These are phyloP conservation scores for Dryoscopus gambensis DNA, from an alignment of 2,113 vertebrate species.

Conservation along the genomic window DNA sequence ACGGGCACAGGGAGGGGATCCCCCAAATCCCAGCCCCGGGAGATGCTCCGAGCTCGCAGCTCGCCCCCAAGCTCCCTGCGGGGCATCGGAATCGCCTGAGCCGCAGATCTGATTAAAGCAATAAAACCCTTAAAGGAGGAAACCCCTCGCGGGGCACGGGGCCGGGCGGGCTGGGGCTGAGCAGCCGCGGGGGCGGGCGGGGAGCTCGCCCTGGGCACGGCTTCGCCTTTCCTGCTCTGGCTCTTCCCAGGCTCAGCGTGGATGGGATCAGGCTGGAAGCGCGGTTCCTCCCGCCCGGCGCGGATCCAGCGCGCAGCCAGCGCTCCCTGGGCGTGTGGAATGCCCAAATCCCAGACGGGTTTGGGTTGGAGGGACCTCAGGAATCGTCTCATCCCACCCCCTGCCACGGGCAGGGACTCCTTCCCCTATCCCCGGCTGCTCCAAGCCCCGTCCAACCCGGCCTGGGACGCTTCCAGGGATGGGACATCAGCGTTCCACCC, in stretches of 20 bases:
- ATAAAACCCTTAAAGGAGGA: not conserved
- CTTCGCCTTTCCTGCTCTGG: not conserved
- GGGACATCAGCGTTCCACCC: not conserved
- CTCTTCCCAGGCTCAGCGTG: not conserved
- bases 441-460: fast-evolving
- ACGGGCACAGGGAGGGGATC: fast-evolving
- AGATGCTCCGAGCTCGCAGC: not conserved
- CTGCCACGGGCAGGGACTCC: not conserved
- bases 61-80: not conserved
- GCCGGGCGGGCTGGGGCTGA: not conserved
- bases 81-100: not conserved
- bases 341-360: not conserved
- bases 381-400: not conserved
- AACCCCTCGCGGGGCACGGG: not conserved
- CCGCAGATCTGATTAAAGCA: not conserved
- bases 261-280: not conserved
- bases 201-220: not conserved
- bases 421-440: not conserved
- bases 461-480: not conserved
- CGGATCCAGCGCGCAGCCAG: not conserved
- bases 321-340: not conserved
- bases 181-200: not conserved
- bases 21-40: not conserved
- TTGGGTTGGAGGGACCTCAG: not conserved
- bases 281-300: not conserved